These are phyloP conservation scores for Epinephelus awoara DNA, from an alignment of 2,797 vertebrate genomes.

Conservation along the genomic window DNA sequence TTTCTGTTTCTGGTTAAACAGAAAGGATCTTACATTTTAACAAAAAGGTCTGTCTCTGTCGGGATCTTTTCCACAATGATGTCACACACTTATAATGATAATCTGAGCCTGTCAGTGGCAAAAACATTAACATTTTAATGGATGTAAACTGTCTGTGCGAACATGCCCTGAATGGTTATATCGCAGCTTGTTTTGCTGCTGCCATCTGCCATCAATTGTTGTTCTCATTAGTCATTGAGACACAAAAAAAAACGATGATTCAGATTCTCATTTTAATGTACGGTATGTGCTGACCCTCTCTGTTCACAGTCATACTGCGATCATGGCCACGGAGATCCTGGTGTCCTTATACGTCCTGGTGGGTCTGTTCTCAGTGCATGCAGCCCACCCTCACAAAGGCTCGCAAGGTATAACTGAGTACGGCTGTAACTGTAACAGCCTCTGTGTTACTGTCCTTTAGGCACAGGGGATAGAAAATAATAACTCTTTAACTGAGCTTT, in stretches of 20 bases:
- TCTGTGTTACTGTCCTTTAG: neutral
- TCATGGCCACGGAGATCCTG: conserved; percentile 33
- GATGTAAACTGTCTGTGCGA: no score
- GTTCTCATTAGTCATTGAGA: no score
- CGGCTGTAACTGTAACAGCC: neutral
- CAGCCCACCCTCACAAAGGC: conserved; percentile 15
- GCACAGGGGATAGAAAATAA: neutral
- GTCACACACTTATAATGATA: no score
- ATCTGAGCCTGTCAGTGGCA: no score
- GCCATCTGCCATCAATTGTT: no score
- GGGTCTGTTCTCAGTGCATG: conserved; percentile 35
- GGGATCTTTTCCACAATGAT: no score
- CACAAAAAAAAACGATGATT: neutral
- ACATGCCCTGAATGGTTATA: no score
- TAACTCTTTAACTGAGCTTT: neutral
- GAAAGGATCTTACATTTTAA: no score
- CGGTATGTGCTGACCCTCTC: neutral
- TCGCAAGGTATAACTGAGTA: conserved; percentile 33
- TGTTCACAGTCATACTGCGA: conserved; percentile 16
- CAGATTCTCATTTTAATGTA: neutral
- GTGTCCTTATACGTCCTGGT: conserved; percentile 21
- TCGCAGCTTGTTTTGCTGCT: no score
- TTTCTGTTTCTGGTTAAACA: no score
- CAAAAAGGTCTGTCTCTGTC: no score
- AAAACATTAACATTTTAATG: no score